These are phyloP conservation scores for Talpa occidentalis DNA, from an alignment of 2,113 vertebrate genomes.

Conservation along the genomic window DNA sequence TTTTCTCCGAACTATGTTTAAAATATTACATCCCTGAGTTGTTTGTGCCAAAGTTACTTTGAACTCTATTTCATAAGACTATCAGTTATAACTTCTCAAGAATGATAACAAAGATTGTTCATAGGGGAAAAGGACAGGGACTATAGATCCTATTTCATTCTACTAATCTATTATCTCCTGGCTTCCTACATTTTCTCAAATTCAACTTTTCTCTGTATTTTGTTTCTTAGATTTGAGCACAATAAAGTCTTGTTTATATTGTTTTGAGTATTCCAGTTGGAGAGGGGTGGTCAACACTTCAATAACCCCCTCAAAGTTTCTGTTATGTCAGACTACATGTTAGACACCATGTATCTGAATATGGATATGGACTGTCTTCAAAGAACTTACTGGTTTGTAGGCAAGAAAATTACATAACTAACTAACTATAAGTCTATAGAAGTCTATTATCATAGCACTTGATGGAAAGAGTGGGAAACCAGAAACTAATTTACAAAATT, in stretches of 20 bases:
- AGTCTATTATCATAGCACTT: background rate
- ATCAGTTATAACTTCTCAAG: background rate
- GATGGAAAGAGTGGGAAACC: background rate
- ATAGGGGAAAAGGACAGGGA: background rate
- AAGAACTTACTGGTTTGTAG: background rate
- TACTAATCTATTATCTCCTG: background rate
- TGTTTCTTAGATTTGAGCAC: background rate
- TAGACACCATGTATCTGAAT: background rate
- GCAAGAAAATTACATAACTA: background rate
- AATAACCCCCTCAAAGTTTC: background rate
- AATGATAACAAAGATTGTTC: background rate
- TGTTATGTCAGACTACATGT: background rate
- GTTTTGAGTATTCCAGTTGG: background rate
- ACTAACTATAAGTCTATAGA: background rate
- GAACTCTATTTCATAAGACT: conserved; percentile 35
- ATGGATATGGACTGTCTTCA: background rate
- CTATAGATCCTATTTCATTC: background rate
- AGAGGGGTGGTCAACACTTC: background rate
- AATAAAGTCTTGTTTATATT: background rate
- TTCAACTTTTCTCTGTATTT: background rate
- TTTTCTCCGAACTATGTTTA: background rate
- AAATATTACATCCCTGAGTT: background rate
- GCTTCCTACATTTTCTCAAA: background rate
- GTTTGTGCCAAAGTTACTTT: background rate
- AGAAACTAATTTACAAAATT: background rate